phyloP scores from a whole-genome alignment of 2,888 invertebrate species.

The Parnassius orleans region DNA sequence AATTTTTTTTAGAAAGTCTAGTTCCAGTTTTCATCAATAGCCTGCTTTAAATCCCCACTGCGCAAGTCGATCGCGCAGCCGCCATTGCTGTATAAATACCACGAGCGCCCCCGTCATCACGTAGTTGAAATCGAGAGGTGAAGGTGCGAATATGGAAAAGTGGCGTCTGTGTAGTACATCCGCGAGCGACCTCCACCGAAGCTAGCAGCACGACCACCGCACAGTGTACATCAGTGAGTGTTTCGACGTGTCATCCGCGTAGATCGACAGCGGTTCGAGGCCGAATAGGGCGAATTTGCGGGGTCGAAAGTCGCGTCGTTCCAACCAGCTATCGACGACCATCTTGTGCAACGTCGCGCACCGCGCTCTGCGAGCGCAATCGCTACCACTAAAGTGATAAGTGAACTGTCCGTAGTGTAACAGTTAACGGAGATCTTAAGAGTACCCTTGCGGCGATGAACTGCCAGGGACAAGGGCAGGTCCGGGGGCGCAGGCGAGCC shows the following conservation, averaged over 20 bases:
- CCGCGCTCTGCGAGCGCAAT: constrained; percentile 47
- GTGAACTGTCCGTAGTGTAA: constrained; percentile 45
- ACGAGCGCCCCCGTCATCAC: constrained; percentile 64
- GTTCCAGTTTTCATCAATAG: constrained; percentile 23
- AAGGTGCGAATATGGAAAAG: constrained; percentile 77
- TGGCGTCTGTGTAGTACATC: constrained; percentile 71
- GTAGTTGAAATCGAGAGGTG: constrained; percentile 78
- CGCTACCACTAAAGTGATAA: constrained; percentile 55
- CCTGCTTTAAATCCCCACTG: constrained; percentile 66
- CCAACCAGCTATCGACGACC: constrained; percentile 54
- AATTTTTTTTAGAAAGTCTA: constrained; percentile 4
- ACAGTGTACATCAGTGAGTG: constrained; percentile 65
- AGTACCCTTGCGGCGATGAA: constrained; percentile 46
- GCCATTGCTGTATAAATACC: constrained; percentile 66
- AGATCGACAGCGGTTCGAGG: constrained; percentile 75
- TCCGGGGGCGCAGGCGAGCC: constrained; percentile 51
- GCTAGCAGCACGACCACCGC: constrained; percentile 77
- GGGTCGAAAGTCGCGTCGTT: constrained; percentile 37
- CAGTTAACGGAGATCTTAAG: constrained; percentile 37
- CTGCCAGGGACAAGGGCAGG: constrained; percentile 49
- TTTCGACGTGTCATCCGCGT: constrained; percentile 77
- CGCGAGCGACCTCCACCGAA: constrained; percentile 73
- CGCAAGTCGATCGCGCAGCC: constrained; percentile 64
- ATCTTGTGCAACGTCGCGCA: constrained; percentile 56
- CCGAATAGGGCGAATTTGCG: constrained; percentile 53